A percentile compares a stretch with the other conserved stretches of the same genome.
Evolutionary conservation across 2,797 vertebrate species (phyloP).

Genomic region (Anisognathus igniventris): DNA sequence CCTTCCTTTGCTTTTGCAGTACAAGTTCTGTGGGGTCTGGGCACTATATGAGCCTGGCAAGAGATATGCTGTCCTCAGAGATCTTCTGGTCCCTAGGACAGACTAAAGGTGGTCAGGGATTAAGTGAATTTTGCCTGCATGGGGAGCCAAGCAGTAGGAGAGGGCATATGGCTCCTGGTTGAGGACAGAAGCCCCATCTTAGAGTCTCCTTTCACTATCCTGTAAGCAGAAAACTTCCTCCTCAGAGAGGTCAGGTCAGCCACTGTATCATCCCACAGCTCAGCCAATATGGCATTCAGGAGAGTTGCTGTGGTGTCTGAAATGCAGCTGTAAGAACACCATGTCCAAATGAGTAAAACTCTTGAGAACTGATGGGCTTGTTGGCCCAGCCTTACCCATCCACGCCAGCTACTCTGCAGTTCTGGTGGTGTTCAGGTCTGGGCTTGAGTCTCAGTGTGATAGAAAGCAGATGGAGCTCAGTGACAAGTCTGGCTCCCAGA

Average conservation of each 20-base stretch:
- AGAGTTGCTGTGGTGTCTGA: neutral
- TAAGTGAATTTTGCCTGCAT: neutral
- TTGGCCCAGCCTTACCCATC: neutral
- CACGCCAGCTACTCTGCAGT: neutral
- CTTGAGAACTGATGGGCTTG: neutral
- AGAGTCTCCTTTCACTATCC: neutral
- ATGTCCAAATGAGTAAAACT: neutral
- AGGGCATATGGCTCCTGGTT: neutral
- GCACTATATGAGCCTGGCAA: neutral
- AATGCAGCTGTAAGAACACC: neutral
- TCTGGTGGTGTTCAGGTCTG: neutral
- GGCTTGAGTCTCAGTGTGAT: neutral
- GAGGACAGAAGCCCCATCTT: neutral
- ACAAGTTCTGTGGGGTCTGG: neutral
- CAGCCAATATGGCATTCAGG: neutral
- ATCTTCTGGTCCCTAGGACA: neutral
- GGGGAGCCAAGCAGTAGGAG: neutral
- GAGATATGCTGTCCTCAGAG: neutral
- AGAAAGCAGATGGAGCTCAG: neutral
- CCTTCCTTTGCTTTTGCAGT: neutral
- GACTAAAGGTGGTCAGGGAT: neutral
- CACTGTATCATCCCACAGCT: neutral
- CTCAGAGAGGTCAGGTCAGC: neutral
- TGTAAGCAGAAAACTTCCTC: neutral
- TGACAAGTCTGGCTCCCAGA: neutral